Base-by-base conservation (phyloP, 1,140 invertebrate genomes). In the Tetranychus urticae region DNA sequence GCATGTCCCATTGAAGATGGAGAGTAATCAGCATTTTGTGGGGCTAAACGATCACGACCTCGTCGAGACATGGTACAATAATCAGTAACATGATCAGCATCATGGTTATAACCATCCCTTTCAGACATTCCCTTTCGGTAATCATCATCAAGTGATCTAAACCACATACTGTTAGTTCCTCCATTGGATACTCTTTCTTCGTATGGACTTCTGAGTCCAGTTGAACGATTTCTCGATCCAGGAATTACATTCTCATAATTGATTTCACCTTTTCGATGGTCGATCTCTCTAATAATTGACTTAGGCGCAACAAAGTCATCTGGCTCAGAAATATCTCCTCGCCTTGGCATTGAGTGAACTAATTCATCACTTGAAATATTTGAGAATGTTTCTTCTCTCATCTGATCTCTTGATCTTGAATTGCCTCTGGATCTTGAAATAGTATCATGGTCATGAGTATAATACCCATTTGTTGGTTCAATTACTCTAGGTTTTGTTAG, bases 301-400 rank as follows among this genome's bases (percentile, higher is more conserved):
- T 56, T 56, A 10, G 55, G 55, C 23, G 55, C 12, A 52, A 33
- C n/a, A 12, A 52, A 31, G 3, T 52, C 50, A n/a, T 52, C 50
- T 12, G 50, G 31, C 13, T 52, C 50, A 23, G 50, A 31, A 42
- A 42, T 42, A 42, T 10, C 10, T 10, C 39, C 39, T 42, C 39
- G 39, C 5, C 39, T 5, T 23, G 23, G 23, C 23, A 42, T 42
- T 42, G 10, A 23, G 23, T 42, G 39, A 42, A 42, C 10, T 10
- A 42, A 42, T 10, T 42, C 62, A 36, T 63, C 62, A 23, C 59
- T 56, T 1, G 62, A 63, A 6, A 50, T 39, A 54, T 61, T 61
- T 23, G 23, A 23, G 23, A 23, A 23, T 23, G 23, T 23, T 42
- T 42, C 39, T 6, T 42, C 39, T 42, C 39, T 42, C 39, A 42